phyloP scores from a whole-genome alignment of 2,113 vertebrate species.

The Otolemur garnettii region DNA sequence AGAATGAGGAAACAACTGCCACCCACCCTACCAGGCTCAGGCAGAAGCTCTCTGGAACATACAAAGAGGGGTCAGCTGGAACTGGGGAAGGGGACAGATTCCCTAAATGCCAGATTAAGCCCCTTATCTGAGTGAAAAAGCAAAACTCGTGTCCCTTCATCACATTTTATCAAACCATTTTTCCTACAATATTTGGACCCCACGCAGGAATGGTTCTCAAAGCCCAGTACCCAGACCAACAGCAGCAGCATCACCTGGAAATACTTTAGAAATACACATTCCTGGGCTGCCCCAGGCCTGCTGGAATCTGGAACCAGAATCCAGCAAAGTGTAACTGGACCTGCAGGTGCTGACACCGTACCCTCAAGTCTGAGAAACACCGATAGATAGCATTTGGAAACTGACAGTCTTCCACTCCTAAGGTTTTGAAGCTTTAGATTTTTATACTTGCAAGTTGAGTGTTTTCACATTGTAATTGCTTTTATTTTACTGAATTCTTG shows the following conservation, averaged over 20 bases:
- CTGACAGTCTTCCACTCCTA: background rate
- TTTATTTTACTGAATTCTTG: background rate
- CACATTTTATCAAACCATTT: background rate
- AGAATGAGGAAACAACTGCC: background rate
- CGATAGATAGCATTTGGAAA: background rate
- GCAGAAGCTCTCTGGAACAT: background rate
- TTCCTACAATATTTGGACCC: background rate
- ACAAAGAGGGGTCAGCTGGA: background rate
- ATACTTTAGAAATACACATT: background rate
- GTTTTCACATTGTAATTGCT: background rate
- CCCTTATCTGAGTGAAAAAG: background rate
- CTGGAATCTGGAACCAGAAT: background rate
- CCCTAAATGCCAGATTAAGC: background rate
- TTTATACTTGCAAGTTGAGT: background rate
- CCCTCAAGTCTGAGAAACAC: background rate
- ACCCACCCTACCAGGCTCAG: background rate
- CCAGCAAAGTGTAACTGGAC: background rate
- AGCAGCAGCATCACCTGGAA: background rate
- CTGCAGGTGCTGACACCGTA: fast-evolving
- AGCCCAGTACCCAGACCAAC: background rate
- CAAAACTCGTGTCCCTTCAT: background rate
- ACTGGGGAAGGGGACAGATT: background rate
- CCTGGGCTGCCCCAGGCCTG: background rate
- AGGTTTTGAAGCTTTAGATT: background rate
- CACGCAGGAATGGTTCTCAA: fast-evolving